Evolutionary conservation across 2,797 vertebrate species (phyloP).

Genomic region (Phylloscopus collybita): DNA sequence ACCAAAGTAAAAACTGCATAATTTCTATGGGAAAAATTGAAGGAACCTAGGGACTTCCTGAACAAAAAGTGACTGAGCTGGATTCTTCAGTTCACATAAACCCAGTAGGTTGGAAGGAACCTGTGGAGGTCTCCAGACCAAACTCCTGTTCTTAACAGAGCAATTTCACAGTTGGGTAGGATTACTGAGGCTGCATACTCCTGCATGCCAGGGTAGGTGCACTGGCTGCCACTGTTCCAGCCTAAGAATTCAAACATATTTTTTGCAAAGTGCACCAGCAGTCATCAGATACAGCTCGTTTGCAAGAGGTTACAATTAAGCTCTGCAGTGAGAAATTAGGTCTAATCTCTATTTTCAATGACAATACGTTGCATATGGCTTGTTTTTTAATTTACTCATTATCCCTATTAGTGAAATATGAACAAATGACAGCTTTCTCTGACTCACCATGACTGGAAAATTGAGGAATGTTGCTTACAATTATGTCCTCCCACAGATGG

Average conservation of each 20-base stretch:
- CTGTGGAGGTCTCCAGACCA: background rate
- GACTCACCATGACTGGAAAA: slow-evolving; percentile 47
- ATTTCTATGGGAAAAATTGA: background rate
- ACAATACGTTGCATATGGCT: background rate
- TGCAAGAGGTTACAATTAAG: background rate
- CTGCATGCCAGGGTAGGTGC: background rate
- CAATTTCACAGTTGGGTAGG: background rate
- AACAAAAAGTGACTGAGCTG: background rate
- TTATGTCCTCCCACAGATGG: slow-evolving; percentile 83
- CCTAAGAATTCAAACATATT: background rate
- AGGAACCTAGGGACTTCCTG: background rate
- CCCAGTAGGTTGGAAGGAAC: fast-evolving
- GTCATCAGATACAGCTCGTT: background rate
- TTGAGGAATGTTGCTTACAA: slow-evolving; percentile 8
- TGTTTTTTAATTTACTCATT: slow-evolving; percentile 16
- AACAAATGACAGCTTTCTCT: slow-evolving; percentile 34
- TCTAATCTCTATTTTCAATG: background rate
- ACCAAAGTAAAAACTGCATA: background rate
- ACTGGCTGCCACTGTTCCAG: background rate
- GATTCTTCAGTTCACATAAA: background rate
- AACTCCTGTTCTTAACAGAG: background rate
- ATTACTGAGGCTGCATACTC: background rate
- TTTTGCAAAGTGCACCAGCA: background rate
- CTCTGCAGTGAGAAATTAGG: background rate
- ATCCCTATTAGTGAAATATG: background rate